Evolutionary conservation across 1,140 invertebrate genomes (phyloP), one percentile per base, ranked within the genome.

Genomic region (Drosophila subpulchrella): DNA sequence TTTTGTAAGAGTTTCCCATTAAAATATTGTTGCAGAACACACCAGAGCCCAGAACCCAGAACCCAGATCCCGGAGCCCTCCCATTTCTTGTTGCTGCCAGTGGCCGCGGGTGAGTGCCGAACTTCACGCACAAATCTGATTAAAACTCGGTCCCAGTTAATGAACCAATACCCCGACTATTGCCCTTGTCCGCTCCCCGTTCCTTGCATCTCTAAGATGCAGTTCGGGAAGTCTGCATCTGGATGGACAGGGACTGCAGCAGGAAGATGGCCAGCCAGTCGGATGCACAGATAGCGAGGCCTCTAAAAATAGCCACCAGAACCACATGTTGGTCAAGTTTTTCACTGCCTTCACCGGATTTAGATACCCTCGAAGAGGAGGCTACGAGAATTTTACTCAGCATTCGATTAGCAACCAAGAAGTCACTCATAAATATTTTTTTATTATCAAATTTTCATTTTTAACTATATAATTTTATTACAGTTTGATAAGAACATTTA

Each of bases 111-210:
- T 51, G 55, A 75, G 65, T 59, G 56, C 70, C 62, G 59, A 61
- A 75, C 74, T 86, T 86, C 58, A 88, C 67, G 83, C 83, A 88
- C 86, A 88, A 88, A 88, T 88, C 83, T 79, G 83, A 88, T 85
- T 81, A 51, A 75, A 76, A 67, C 73, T 76, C 74, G 72, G 46
- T 51, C 63, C 42, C 73, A 83, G 80, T 83, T 82, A 82, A 82
- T 82, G 80, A 82, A 82, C 80, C 73, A 53, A 60, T 66, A 57
- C 73, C 55, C 61, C 58, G 53, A 48, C 74, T 54, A 39, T 41
- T 71, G 70, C 78, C 32, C 50, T 15, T 32, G 11, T 66, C 36
- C 59, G 30, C 20, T 46, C 20, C n/a, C 58, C 30, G 30, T 13
- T 46, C 20, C n/a, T 47, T 17, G 6, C 32, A 7, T 27, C 24